Base-by-base conservation (phyloP, 2,113 vertebrate species). In the Aix galericulata region DNA sequence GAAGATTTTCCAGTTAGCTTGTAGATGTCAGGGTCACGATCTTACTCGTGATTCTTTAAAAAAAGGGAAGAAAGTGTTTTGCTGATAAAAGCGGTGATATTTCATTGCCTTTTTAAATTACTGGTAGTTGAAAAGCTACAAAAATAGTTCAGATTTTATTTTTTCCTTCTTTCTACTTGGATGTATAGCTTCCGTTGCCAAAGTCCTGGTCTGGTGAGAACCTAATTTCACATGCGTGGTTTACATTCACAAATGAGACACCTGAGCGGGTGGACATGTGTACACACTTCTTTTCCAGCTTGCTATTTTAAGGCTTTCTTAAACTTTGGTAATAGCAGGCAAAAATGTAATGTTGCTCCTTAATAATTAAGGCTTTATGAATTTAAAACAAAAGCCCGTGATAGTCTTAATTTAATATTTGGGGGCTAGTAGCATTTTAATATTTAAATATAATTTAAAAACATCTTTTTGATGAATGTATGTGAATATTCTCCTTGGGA, bases 381-480 rank as follows among this genome's bases (percentile, higher is more conserved):
- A 69, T 88, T 92, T 50, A 84, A 92, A 81, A n/a, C 62, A 60
- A 50, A 93, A 79, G 40, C 18, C 31, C 20, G 55, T 55, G 88
- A 95, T 91, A 64, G 83, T 95, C 63, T 90, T 84, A 82, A 88
- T 97, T 86, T 91, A 71, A 60, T 94, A 82, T 79, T 85, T 73
- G 53, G 17, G 40, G 12, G 58, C 82, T 76, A 87, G 93, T 78
- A 13, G 38, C 9, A 72, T 94, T 80, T 94, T 63, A 52, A 63
- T 94, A 38, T 88, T 91, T 86, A 83, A 95, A 83, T 91, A 60
- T 8, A 63, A 82, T 86, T 93, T 60, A 18, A 88, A 88, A 94
- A 27, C 26, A 63, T 15, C 29, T 52, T 89, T 93, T 81, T 95
- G 66, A 68, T 83, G 44, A 60, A 81, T n/a, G 36, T 86, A 1